Evolutionary conservation across 2,113 vertebrate genomes (phyloP).

Genomic region (Charadrius vociferus): DNA sequence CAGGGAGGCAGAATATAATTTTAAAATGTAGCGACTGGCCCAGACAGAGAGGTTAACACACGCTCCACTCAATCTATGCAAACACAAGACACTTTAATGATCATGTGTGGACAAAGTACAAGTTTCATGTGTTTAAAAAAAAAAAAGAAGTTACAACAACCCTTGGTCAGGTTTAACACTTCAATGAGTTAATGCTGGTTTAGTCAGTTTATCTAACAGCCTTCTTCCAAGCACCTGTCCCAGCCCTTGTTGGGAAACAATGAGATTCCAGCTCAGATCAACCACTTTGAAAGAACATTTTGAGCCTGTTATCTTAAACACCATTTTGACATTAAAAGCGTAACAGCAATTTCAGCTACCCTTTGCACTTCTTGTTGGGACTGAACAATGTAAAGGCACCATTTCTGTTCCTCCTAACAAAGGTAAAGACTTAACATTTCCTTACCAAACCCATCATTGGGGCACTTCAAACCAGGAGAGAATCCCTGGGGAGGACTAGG

Average conservation of each 20-base stretch:
- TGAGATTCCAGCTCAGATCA: not conserved
- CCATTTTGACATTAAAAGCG: not conserved
- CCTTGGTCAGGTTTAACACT: not conserved
- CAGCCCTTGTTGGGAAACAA: not conserved
- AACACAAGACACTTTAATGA: not conserved
- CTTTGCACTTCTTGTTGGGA: not conserved
- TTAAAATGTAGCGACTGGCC: not conserved
- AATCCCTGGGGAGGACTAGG: constrained; percentile 71
- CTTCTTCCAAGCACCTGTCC: not conserved
- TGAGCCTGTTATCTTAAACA: not conserved
- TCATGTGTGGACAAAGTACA: not conserved
- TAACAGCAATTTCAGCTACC: not conserved
- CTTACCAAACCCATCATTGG: constrained; percentile 88
- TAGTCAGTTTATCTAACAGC: not conserved
- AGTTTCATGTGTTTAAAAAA: not conserved
- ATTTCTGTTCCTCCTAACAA: no score
- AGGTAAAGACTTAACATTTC: fast-evolving
- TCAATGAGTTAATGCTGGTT: no score
- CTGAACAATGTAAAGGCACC: not conserved
- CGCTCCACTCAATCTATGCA: fast-evolving
- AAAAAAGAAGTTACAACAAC: not conserved
- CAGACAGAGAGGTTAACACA: no score
- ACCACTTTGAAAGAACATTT: fast-evolving
- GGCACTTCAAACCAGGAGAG: constrained; percentile 87
- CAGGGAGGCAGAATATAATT: not conserved